Percentiles rank a stretch among this genome's conserved stretches.
Conservation (phyloP, 2,113 vertebrate species). For the Mastomys coucha region DNA sequence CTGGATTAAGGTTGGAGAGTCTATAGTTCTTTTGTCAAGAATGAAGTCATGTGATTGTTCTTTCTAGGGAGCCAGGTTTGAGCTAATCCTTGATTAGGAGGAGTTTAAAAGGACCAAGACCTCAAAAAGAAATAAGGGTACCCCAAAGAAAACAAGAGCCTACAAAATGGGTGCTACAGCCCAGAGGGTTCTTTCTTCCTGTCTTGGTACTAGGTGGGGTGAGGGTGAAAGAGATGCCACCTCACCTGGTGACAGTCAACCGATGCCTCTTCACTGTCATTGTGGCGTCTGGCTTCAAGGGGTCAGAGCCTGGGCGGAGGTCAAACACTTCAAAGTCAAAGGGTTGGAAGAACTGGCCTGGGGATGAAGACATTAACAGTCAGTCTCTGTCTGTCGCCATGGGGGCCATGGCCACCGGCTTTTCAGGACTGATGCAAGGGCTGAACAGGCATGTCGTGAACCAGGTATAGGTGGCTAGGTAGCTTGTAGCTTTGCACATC, state of each 20-base stretch:
- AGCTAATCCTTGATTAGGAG: neutral
- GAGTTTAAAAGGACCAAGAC: neutral
- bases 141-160: neutral
- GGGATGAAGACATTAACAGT: conserved; percentile 59
- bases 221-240: neutral
- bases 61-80: neutral
- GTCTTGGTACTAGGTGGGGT: neutral
- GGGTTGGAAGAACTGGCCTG: conserved; percentile 96
- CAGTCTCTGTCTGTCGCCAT: neutral
- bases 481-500: neutral
- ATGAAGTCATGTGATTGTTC: neutral
- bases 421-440: neutral
- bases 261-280: conserved; percentile 94
- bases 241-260: conserved; percentile 95
- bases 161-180: too few species aligned
- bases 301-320: conserved; percentile 89
- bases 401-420: neutral
- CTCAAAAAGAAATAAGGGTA: neutral
- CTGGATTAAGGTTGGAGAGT: neutral
- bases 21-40: neutral
- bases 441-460: neutral
- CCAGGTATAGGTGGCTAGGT: neutral
- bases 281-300: conserved; percentile 94
- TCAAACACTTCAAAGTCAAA: conserved; percentile 92
- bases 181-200: neutral